A percentile compares a stretch with the other conserved stretches of the same genome.
Evolutionary conservation across 2,888 invertebrate species (phyloP).

Genomic region (Agonopterix alstromeriana): DNA sequence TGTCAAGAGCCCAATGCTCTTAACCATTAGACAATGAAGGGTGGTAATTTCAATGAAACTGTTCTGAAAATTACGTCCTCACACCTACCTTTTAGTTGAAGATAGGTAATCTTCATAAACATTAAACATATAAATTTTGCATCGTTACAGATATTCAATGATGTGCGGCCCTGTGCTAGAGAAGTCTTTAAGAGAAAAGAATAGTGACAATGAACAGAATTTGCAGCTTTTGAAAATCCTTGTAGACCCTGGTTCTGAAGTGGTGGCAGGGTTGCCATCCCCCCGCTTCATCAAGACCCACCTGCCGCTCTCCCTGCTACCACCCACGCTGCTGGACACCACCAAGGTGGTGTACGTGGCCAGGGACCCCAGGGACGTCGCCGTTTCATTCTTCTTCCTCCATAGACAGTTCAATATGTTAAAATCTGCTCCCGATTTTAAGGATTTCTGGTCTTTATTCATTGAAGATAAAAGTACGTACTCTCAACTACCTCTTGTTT

Average conservation of each 20-base stretch:
- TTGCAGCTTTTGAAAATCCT: neutral
- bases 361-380: constrained; percentile 88
- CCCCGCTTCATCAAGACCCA: constrained; percentile 67
- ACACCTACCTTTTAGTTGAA: neutral
- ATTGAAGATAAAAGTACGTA: constrained; percentile 37
- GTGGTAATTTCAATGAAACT: constrained; percentile 16
- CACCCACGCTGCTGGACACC: constrained; percentile 67
- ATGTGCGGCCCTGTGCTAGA: too few relatives aligned
- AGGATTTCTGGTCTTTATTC: constrained; percentile 84
- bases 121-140: neutral
- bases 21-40: too few relatives aligned
- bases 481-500: constrained; percentile 25
- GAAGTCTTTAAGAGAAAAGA: too few relatives aligned
- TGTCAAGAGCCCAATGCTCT: too few relatives aligned
- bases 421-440: constrained; percentile 75
- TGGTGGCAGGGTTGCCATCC: constrained; percentile 8
- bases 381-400: constrained; percentile 85
- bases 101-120: neutral
- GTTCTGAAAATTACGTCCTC: too few relatives aligned
- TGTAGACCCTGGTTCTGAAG: too few relatives aligned
- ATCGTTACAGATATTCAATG: too few relatives aligned
- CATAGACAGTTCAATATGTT: constrained; percentile 71
- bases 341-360: constrained; percentile 83
- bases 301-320: constrained; percentile 81
- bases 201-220: neutral